Percentiles rank a stretch among this genome's conserved stretches.
These are phyloP conservation scores for Bothrops jararaca DNA, from an alignment of 2,113 vertebrate species.

Conservation along the genomic window DNA sequence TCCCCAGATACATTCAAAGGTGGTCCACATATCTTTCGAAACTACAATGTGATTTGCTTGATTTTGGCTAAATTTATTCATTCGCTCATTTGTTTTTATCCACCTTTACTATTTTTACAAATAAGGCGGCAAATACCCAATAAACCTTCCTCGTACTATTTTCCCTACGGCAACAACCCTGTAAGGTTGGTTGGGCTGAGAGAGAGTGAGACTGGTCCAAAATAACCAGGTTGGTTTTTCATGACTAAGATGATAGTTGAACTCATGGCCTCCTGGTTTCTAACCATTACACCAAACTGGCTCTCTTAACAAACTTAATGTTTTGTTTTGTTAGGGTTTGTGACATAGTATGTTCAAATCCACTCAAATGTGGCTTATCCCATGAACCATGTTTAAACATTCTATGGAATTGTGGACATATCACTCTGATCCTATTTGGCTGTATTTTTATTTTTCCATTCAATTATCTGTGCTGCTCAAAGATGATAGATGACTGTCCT, in stretches of 20 bases:
- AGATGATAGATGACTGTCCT: neutral
- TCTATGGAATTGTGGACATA: neutral
- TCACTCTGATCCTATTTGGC: neutral
- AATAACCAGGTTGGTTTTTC: neutral
- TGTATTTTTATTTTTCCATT: neutral
- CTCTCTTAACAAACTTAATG: neutral
- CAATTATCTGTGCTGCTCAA: neutral
- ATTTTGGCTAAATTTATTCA: neutral
- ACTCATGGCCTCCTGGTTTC: neutral
- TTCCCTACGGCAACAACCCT: neutral
- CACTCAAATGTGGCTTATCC: neutral
- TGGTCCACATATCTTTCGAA: neutral
- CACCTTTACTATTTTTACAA: neutral
- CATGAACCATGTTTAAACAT: neutral
- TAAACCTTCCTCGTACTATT: neutral
- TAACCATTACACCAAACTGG: neutral
- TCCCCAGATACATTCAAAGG: neutral
- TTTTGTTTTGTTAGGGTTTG: neutral
- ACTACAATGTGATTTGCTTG: neutral
- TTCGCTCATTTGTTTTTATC: neutral
- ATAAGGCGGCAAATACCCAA: neutral
- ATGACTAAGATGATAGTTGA: neutral
- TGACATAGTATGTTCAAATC: neutral
- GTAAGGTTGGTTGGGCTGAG: neutral
- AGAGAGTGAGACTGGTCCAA: neutral